Evolutionary conservation across 2,888 invertebrate genomes (phyloP).

Genomic region (Urechis unicinctus): DNA sequence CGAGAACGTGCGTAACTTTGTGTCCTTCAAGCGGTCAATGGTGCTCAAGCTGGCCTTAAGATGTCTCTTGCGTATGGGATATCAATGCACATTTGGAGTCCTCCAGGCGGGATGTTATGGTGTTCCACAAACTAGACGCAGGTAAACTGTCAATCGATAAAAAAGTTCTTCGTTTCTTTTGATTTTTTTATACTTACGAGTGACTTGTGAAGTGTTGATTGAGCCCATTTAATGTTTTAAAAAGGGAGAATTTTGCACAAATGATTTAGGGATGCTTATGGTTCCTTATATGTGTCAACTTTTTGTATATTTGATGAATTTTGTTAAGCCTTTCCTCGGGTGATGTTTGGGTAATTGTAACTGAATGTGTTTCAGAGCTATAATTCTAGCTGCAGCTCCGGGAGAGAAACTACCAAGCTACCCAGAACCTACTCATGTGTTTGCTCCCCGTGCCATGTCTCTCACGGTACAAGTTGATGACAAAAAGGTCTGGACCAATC

Average conservation of each 20-base stretch:
- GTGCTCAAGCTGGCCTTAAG: conserved; percentile 72
- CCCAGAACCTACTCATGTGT: conserved; percentile 75
- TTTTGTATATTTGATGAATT: too few species aligned
- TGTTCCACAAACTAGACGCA: conserved; percentile 72
- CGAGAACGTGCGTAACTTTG: conserved; percentile 82
- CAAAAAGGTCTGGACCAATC: conserved; percentile 55
- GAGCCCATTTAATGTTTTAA: too few species aligned
- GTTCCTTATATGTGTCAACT: too few species aligned
- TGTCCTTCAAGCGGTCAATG: conserved; percentile 73
- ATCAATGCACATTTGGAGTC: conserved; percentile 80
- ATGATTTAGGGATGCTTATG: too few species aligned
- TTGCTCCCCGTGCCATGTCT: conserved; percentile 60
- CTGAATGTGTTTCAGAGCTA: too few species aligned
- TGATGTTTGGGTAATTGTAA: too few species aligned
- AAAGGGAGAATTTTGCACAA: too few species aligned
- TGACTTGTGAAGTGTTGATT: neutral
- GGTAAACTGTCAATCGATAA: conserved; percentile 47
- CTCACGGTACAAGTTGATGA: conserved; percentile 60
- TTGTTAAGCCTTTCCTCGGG: too few species aligned
- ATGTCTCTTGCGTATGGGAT: conserved; percentile 74
- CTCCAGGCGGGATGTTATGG: conserved; percentile 81
- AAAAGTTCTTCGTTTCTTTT: neutral
- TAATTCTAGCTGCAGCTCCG: conserved; percentile 76
- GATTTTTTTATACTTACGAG: neutral
- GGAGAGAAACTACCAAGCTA: conserved; percentile 67